phyloP scores from a whole-genome alignment of 2,113 vertebrate genomes.

The Lophochroa leadbeateri region DNA sequence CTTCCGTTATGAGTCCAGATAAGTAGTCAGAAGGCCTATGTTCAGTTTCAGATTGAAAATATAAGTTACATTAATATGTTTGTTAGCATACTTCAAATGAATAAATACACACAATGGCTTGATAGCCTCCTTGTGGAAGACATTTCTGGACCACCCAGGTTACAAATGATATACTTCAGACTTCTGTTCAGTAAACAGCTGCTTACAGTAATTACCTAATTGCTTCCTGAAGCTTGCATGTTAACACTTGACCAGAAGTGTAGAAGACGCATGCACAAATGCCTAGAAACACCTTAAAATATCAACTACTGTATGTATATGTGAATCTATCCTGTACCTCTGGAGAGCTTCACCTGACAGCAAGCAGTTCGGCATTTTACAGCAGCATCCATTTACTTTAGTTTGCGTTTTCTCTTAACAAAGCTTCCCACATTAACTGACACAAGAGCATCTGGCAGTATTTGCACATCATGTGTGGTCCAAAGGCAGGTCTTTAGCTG shows the following conservation, averaged over 20 bases:
- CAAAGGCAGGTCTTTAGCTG: not conserved
- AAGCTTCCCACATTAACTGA: not conserved
- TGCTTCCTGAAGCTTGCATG: not conserved
- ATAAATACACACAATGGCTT: not conserved
- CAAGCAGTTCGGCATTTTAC: not conserved
- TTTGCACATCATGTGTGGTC: not conserved
- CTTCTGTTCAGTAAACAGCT: not conserved
- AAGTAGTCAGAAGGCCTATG: not conserved
- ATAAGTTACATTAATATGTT: not conserved
- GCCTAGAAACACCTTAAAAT: not conserved
- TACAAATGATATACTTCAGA: not conserved
- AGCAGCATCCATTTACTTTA: not conserved
- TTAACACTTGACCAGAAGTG: not conserved
- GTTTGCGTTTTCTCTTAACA: not conserved
- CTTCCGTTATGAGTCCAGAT: not conserved
- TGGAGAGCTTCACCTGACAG: not conserved
- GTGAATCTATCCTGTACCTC: not conserved
- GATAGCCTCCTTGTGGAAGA: not conserved
- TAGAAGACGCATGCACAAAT: not conserved
- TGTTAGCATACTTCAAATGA: not conserved
- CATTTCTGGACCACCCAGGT: not conserved
- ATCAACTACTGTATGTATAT: accelerated
- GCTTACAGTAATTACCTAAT: not conserved
- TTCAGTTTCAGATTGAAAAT: not conserved
- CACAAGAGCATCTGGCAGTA: not conserved